Evolutionary conservation across 2,797 vertebrate genomes (phyloP).

Genomic region (Geotria australis): DNA sequence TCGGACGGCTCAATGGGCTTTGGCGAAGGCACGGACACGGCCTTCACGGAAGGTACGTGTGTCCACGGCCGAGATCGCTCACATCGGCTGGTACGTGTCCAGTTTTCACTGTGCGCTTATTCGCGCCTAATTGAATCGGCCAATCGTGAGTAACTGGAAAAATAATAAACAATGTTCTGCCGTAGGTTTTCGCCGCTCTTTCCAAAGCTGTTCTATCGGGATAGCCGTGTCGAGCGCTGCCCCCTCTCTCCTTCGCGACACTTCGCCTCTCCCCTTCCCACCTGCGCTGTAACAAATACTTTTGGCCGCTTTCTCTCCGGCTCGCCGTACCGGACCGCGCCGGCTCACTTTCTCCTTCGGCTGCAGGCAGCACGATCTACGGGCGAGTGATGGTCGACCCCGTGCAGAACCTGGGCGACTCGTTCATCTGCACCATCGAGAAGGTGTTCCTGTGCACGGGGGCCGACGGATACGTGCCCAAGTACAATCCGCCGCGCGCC

Average conservation of each 20-base stretch:
- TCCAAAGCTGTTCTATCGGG: no score
- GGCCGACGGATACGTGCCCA: conserved; percentile 26
- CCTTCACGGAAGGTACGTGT: conserved; percentile 28
- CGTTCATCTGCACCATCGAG: conserved; percentile 31
- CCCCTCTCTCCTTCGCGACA: no score
- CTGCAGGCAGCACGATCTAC: conserved; percentile 20
- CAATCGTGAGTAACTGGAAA: no score
- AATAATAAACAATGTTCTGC: no score
- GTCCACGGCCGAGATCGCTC: neutral
- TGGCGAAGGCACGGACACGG: conserved; percentile 26
- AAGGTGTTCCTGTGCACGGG: conserved; percentile 39
- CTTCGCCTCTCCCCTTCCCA: no score
- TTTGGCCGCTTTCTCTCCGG: no score
- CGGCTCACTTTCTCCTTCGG: no score
- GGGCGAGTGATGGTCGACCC: conserved; percentile 30
- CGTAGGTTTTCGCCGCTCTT: no score
- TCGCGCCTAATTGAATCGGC: no score
- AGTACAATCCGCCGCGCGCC: conserved; percentile 24
- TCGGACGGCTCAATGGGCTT: conserved; percentile 45
- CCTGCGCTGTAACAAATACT: no score
- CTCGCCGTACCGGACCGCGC: no score
- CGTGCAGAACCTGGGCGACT: conserved; percentile 31
- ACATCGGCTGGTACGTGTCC: neutral
- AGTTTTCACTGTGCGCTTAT: neutral
- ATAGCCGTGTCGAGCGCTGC: no score